Evolutionary conservation across 2,113 vertebrate genomes (phyloP), one percentile per base, ranked within the genome.

Genomic region (Promerops cafer): DNA sequence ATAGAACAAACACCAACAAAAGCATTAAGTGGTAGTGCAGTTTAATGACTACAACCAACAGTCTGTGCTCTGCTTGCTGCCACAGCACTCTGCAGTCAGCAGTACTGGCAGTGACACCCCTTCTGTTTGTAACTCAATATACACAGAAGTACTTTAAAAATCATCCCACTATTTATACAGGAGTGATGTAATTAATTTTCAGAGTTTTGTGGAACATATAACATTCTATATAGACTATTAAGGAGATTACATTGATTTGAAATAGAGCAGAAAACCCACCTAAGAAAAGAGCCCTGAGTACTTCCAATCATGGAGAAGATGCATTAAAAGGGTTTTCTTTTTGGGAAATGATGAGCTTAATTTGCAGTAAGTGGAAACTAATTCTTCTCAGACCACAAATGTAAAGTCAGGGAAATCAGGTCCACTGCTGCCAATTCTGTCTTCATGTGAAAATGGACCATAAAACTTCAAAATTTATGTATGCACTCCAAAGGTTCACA

Each of bases 1-100:
- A 75, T 4, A 93, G 90, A 97, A 96, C 37, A 86, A 97, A 95
- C 91, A 96, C 68, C 81, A 96, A 79, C 75, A 92, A 94, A 93
- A 85, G 90, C 92, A 97, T 91, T 81, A 74, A 88, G 53, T 59
- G 78, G 86, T 56, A 77, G 78, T 9, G 18, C 83, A 97, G 90
- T 68, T 61, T 94, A 96, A 97, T 89, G 96, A 87, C 89, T 83
- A 37, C 89, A 92, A 63, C 89, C 89, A 93, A 65, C 72, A 95
- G 89, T 57, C 65, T 24, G 90, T n/a, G 94, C 93, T 94, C 95
- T 95, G 95, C 97, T 94, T 57, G 45, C 87, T 87, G 90, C 93
- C 96, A 93, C 75, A 74, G 92, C 86, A 52, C 69, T 91, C 85
- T 76, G 89, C 89, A 88, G 39, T 26, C 93, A 84, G 90, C 94